Conservation (phyloP, 2,797 vertebrate genomes). For the Morelia viridis region DNA sequence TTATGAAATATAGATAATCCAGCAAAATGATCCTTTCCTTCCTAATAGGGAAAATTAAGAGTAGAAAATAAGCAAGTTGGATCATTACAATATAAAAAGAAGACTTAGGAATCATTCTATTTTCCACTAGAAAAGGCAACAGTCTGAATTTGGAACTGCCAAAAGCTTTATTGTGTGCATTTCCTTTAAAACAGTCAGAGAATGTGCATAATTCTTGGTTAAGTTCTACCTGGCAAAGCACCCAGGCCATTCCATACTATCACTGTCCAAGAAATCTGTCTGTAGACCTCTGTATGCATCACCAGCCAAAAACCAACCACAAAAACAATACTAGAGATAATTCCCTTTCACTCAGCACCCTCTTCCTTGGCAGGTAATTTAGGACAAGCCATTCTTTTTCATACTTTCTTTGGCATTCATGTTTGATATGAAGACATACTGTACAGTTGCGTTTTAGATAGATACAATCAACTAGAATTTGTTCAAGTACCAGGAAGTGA, state of each 20-base stretch:
- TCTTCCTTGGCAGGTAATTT: slow-evolving; percentile 39
- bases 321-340: slow-evolving; percentile 26
- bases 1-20: slow-evolving; percentile 22
- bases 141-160: not conserved
- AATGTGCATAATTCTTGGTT: slow-evolving; percentile 24
- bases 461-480: slow-evolving; percentile 10
- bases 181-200: slow-evolving; percentile 19
- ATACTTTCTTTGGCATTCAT: slow-evolving; percentile 25
- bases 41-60: slow-evolving; percentile 17
- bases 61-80: not conserved
- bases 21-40: accelerated
- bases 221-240: slow-evolving; percentile 16
- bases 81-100: not conserved
- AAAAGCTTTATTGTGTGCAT: not conserved
- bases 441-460: slow-evolving; percentile 26
- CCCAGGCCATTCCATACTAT: not conserved
- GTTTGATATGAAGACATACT: slow-evolving; percentile 17
- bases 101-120: not conserved
- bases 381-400: slow-evolving; percentile 29
- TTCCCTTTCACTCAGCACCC: slow-evolving; percentile 16
- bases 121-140: slow-evolving; percentile 24
- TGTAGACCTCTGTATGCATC: slow-evolving; percentile 25
- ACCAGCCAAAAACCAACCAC: not conserved
- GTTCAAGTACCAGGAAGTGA: slow-evolving; percentile 18
- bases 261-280: slow-evolving; percentile 10